Base-by-base conservation (phyloP, 1,140 invertebrate species). In the Drosophila ohnishii region DNA sequence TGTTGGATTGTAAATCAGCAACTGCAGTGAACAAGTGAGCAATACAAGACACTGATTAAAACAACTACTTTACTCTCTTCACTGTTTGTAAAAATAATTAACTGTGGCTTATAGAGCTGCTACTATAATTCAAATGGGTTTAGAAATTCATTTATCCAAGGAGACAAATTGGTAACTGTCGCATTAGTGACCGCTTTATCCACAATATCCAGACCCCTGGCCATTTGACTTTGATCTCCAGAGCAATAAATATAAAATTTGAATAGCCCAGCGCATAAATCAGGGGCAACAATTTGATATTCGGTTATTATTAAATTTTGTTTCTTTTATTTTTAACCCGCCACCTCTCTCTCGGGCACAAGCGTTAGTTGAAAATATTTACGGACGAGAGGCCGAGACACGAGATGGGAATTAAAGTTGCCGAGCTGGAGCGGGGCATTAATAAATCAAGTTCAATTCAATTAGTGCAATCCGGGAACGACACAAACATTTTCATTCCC, bases 361-460 rank as follows among this genome's bases (percentile, higher is more conserved):
- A 44, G 22, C 47, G 66, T 75, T 65, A 72, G 62, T 75, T 22
- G 14, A 47, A 70, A 84, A 58, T 34, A 58, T 53, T 79, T 75
- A 61, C 74, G 48, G 39, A 42, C 48, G 37, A 25, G 30, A 11
- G 32, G 25, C 44, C 55, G 57, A 66, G 65, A 51, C 60, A 45
- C n/a, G 61, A 67, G 83, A 75, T 69, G 47, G 77, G 71, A 69
- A 84, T 84, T 80, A 85, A 85, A 85, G 73, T 57, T 66, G 75
- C 51, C 51, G 35, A 64, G 25, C 30, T 34, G 28, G 28, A 77
- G 56, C 45, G 67, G 51, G 45, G 76, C 76, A 84, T 61, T 78
- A 59, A 87, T 87, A 87, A 87, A 87, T 87, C 83, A 87, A 87
- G 84, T 87, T 87, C 83, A 87, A 87, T 87, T 87, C 84, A 87